Percentiles rank a stretch among this genome's conserved stretches.
Conservation (phyloP, 2,797 vertebrate genomes). For the Cynodonichthys magdalenae region DNA sequence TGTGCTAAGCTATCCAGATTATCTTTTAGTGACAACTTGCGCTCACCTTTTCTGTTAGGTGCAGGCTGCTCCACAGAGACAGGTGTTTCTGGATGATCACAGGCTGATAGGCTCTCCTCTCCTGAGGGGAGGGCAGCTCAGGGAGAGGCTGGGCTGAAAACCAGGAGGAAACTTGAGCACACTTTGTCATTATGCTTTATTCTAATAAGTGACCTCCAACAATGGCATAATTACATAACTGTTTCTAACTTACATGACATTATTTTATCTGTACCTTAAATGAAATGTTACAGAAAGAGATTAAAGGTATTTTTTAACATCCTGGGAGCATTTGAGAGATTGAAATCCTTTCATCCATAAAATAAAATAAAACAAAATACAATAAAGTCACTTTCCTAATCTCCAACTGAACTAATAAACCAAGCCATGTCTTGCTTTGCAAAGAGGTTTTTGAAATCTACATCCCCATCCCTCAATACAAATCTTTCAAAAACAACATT, state of each 20-base stretch:
- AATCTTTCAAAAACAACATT: slow-evolving; percentile 9
- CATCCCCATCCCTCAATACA: not conserved
- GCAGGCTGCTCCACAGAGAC: slow-evolving; percentile 78
- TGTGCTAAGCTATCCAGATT: not conserved
- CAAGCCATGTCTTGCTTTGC: not conserved
- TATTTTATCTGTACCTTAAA: too few species aligned
- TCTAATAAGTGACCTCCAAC: not conserved
- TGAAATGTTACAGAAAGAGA: too few species aligned
- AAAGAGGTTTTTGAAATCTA: not conserved
- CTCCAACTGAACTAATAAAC: not conserved
- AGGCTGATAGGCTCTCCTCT: slow-evolving; percentile 60
- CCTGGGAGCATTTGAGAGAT: not conserved
- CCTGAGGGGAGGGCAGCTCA: slow-evolving; percentile 48
- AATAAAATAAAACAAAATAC: not conserved
- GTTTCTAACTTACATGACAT: not conserved
- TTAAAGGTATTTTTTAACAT: too few species aligned
- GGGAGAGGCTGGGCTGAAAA: slow-evolving; percentile 69
- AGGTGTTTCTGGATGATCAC: slow-evolving; percentile 69
- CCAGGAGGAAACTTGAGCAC: not conserved
- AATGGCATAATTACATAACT: not conserved
- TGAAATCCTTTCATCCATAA: not conserved
- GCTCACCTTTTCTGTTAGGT: slow-evolving; percentile 69
- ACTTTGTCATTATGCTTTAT: slow-evolving; percentile 3
- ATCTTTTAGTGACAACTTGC: not conserved
- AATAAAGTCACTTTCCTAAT: not conserved